Conservation (phyloP, 2,797 vertebrate species). For the Chiloscyllium punctatum region DNA sequence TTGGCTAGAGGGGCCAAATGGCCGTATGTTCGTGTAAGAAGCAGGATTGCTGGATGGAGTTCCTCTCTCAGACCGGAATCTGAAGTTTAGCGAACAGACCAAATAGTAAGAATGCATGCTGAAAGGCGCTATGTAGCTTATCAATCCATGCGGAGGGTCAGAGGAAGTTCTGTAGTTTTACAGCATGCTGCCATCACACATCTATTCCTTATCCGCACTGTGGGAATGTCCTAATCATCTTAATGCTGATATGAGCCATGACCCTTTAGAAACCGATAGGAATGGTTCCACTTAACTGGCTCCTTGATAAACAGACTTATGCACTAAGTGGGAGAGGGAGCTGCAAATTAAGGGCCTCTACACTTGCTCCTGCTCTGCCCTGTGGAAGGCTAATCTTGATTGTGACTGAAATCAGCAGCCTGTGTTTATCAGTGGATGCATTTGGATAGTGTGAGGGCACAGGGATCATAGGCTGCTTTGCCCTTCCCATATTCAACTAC, state of each 20-base stretch:
- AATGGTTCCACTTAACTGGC: neutral
- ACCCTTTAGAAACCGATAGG: neutral
- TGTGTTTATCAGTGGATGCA: neutral
- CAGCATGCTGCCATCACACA: too few species aligned
- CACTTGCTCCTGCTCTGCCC: neutral
- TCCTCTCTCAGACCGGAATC: neutral
- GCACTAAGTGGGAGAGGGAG: neutral
- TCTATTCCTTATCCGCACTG: neutral
- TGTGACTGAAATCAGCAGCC: neutral
- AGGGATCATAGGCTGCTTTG: neutral
- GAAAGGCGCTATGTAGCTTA: neutral
- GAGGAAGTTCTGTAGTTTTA: neutral
- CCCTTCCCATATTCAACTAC: neutral
- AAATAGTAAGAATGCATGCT: neutral
- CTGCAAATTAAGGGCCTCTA: neutral
- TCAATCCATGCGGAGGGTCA: neutral
- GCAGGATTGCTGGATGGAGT: too few species aligned
- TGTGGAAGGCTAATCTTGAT: neutral
- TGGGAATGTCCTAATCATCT: neutral
- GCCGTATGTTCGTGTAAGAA: too few species aligned
- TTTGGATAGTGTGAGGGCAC: neutral
- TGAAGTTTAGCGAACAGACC: neutral
- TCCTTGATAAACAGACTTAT: neutral
- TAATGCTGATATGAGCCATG: neutral
- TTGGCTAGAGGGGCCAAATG: too few species aligned